Base-by-base conservation (phyloP, 2,113 vertebrate species). In the Cyprinodon variegatus region DNA sequence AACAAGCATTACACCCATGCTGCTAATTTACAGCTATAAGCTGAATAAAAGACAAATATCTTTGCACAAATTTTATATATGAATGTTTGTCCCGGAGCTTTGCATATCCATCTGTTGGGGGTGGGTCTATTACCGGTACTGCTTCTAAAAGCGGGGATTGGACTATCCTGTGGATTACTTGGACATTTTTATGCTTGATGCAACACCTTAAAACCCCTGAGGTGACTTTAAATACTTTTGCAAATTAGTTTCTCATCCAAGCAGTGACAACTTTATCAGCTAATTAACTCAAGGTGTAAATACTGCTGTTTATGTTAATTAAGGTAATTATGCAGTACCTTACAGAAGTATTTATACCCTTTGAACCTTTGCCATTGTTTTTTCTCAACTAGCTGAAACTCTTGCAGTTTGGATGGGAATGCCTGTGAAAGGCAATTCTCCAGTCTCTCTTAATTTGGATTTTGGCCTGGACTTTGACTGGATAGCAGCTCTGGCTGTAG, bases 1-100 rank as follows among this genome's bases (percentile, higher is more conserved):
- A 53, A 39, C 11, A 78, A 78, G 62, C 57, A 67, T 37, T 17
- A 22, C 38, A 72, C 40, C 36, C 61, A 50, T 48, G 7, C 37
- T 57, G 53, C 53, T 40, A 10, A 45, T 41, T 60, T 41, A 61
- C 60, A 72, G 69, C 22, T 29, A 53, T 40, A 48, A 37, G 61
- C 61, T 2, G 1, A 36, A 38, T 61, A 11, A 39, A 53, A 61
- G 1, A 8, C 1, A 29, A 22, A 1, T 46, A 63, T 70, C 15
- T 8, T 41, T 60, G 38, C 20, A 41, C 68, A 43, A 60, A 43
- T 6, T 22, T 4, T 20, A n/a, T 53, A 53, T 53, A 53, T 53
- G 5, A 53, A 8, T 53, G 50, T 53, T 53, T 53, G 5, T 7
- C 6, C 4, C 15, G 7, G 8, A 8, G 17, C 14, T 5, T 11